Conservation (phyloP, 2,113 vertebrate genomes). For the Gallinago jamesoni region DNA sequence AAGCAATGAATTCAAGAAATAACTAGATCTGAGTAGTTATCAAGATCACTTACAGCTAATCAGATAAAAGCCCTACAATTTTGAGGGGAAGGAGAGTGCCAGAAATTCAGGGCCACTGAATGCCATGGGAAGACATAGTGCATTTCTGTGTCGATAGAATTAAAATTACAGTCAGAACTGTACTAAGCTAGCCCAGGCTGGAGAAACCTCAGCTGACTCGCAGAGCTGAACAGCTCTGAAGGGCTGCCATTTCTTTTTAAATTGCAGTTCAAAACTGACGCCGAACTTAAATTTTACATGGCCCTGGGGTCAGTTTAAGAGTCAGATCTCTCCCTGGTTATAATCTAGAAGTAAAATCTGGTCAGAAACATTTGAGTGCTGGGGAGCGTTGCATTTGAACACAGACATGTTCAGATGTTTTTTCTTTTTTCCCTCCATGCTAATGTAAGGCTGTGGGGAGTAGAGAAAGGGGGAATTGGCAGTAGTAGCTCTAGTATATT, state of each 20-base stretch:
- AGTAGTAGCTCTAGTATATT: neutral
- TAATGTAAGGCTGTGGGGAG: neutral
- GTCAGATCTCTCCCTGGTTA: neutral
- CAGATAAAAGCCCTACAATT: conserved; percentile 18
- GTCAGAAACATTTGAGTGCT: neutral
- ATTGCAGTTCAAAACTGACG: neutral
- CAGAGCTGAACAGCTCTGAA: neutral
- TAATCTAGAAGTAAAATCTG: neutral
- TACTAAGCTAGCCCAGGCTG: neutral
- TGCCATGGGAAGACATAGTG: neutral
- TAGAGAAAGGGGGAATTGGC: neutral
- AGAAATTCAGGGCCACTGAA: conserved; percentile 15
- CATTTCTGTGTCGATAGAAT: neutral
- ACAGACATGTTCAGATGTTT: neutral
- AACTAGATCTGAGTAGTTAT: conserved; percentile 23
- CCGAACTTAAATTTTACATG: neutral
- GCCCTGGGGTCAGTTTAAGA: neutral
- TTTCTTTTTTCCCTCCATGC: neutral
- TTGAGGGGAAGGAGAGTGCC: neutral
- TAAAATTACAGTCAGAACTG: neutral
- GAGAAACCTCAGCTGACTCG: neutral
- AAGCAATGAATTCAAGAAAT: conserved; percentile 43
- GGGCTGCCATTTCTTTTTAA: neutral
- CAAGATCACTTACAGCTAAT: neutral
- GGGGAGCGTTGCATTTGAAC: neutral